A percentile compares a stretch with the other conserved stretches of the same genome.
Conservation (phyloP, 2,888 invertebrate genomes). For the Xylota sylvarum region DNA sequence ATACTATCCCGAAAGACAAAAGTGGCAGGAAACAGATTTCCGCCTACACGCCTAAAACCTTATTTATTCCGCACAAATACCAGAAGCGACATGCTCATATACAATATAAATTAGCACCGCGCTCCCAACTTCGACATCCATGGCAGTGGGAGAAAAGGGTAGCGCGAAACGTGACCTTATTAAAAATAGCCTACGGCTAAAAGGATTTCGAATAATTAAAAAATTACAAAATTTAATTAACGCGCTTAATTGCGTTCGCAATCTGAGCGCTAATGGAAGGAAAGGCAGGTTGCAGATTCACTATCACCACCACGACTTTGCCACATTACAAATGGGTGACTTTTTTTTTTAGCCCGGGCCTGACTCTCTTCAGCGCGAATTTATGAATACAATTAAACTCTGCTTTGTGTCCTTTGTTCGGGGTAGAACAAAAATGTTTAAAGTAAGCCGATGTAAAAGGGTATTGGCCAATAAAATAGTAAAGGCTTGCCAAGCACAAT, state of each 20-base stretch:
- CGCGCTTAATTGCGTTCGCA: conserved; percentile 62
- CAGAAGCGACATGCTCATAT: conserved; percentile 46
- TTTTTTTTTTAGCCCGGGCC: conserved; percentile 6
- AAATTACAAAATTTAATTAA: conserved; percentile 68
- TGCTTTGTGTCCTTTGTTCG: conserved; percentile 35
- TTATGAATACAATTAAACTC: conserved; percentile 59
- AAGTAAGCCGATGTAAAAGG: conserved; percentile 30
- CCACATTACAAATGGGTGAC: conserved; percentile 49
- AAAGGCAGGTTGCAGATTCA: conserved; percentile 43
- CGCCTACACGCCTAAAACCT: conserved; percentile 19
- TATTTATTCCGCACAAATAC: conserved; percentile 30
- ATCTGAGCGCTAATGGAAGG: conserved; percentile 58
- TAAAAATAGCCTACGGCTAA: conserved; percentile 49
- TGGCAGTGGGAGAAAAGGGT: conserved; percentile 31
- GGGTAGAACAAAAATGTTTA: conserved; percentile 14
- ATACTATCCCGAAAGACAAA: conserved; percentile 13
- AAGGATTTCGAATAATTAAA: conserved; percentile 63
- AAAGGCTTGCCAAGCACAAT: background rate
- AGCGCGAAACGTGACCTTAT: conserved; percentile 64
- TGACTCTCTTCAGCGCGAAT: conserved; percentile 5
- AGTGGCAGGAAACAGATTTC: conserved; percentile 18
- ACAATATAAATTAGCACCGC: conserved; percentile 33
- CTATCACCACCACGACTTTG: conserved; percentile 28
- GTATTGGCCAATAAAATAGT: conserved; percentile 18
- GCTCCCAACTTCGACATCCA: background rate